Evolutionary conservation across 2,113 vertebrate genomes (phyloP).

Genomic region (Stomatorhinus ivindoensis): DNA sequence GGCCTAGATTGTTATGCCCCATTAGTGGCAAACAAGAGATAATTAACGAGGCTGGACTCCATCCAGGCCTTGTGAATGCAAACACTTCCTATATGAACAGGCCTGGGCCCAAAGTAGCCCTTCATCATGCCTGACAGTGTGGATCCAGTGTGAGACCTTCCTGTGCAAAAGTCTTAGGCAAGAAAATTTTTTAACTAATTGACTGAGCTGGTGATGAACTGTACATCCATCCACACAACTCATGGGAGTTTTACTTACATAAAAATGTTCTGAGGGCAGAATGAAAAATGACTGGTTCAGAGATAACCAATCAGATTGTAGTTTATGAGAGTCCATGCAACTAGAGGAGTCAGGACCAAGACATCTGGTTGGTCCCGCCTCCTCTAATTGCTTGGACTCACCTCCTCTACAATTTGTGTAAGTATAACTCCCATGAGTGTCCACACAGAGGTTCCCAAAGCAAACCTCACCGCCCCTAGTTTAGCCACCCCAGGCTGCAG

Average conservation of each 20-base stretch:
- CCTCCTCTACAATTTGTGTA: too few relatives aligned
- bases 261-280: too few relatives aligned
- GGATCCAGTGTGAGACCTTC: neutral
- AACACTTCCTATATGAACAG: neutral
- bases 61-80: neutral
- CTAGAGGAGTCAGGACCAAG: too few relatives aligned
- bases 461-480: neutral
- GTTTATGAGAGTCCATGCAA: too few relatives aligned
- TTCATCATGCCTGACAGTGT: neutral
- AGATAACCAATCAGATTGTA: too few relatives aligned
- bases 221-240: neutral
- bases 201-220: neutral
- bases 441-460: neutral
- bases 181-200: neutral
- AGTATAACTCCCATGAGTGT: neutral
- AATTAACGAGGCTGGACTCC: constrained; percentile 37
- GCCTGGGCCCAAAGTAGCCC: neutral
- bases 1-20: constrained; percentile 40
- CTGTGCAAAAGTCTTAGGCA: neutral
- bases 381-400: too few relatives aligned
- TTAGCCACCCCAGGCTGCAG: neutral
- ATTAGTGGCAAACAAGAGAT: constrained; percentile 37
- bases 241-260: too few relatives aligned
- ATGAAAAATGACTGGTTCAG: too few relatives aligned
- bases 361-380: too few relatives aligned